Evolutionary conservation across 2,797 vertebrate species (phyloP).

Genomic region (Apogon talboti): DNA sequence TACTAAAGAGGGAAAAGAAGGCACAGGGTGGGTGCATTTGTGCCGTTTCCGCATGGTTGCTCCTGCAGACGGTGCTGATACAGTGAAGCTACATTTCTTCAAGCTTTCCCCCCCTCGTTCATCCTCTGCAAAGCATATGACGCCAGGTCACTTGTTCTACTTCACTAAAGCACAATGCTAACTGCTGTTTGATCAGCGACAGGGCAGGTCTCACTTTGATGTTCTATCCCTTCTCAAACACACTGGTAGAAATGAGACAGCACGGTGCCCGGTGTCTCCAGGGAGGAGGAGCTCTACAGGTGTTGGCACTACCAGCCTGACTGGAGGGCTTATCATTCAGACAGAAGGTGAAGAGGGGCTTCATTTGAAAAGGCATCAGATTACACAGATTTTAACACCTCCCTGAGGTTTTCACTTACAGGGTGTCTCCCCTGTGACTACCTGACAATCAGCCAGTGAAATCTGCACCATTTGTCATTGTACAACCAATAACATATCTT

Average conservation of each 20-base stretch:
- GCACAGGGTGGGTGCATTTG: constrained; percentile 45
- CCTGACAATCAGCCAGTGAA: constrained; percentile 56
- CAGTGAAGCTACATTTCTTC: constrained; percentile 33
- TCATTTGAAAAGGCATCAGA: constrained; percentile 46
- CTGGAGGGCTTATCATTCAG: constrained; percentile 38
- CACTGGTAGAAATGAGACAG: constrained; percentile 27
- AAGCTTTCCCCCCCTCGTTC: constrained; percentile 14
- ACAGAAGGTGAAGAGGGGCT: constrained; percentile 20
- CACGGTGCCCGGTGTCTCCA: constrained; percentile 19
- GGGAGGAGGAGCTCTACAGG: constrained; percentile 51
- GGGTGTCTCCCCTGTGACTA: constrained; percentile 34
- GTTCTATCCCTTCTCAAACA: constrained; percentile 6
- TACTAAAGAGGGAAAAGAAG: constrained; percentile 43
- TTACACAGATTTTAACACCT: constrained; percentile 62
- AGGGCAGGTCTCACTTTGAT: constrained; percentile 7
- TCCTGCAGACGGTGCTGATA: constrained; percentile 40
- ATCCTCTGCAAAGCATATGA: constrained; percentile 27
- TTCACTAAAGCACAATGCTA: constrained; percentile 13
- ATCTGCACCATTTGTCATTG: constrained; percentile 57
- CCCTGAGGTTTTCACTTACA: constrained; percentile 48
- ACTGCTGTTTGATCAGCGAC: constrained; percentile 15
- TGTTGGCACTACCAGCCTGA: constrained; percentile 46
- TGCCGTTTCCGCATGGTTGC: constrained; percentile 64
- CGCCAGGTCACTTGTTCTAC: constrained; percentile 18
- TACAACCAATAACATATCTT: constrained; percentile 51